Evolutionary conservation across 2,888 invertebrate species (phyloP).

Genomic region (Byasa hedistus): DNA sequence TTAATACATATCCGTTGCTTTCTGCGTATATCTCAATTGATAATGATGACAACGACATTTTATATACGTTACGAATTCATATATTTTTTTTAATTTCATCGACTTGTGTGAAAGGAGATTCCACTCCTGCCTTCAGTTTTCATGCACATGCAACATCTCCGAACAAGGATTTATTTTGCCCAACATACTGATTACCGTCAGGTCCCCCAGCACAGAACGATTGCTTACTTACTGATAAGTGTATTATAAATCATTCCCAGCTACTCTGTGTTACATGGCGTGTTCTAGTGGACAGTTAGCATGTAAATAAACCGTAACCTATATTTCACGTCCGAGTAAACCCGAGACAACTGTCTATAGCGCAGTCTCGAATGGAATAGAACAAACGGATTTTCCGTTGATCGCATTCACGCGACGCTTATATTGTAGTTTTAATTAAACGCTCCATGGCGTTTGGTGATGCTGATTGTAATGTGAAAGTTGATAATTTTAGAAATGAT

Average conservation of each 20-base stretch:
- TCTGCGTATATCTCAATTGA: too few species aligned
- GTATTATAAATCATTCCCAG: not conserved
- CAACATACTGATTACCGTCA: too few species aligned
- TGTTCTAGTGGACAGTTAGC: not conserved
- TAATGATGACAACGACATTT: too few species aligned
- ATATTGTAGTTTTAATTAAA: slow-evolving; percentile 7
- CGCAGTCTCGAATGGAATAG: not conserved
- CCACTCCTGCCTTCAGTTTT: too few species aligned
- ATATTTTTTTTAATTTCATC: too few species aligned
- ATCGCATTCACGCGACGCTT: slow-evolving; percentile 21
- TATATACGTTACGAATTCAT: too few species aligned
- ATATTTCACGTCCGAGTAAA: slow-evolving; percentile 21
- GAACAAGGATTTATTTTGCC: too few species aligned
- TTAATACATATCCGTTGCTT: too few species aligned
- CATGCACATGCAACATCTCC: too few species aligned
- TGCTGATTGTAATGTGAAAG: slow-evolving; percentile 5
- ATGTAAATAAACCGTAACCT: slow-evolving; percentile 17
- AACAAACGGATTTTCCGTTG: slow-evolving; percentile 21
- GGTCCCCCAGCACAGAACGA: too few species aligned
- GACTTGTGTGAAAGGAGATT: too few species aligned
- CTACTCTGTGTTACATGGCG: slow-evolving; percentile 2
- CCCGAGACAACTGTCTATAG: slow-evolving; percentile 1
- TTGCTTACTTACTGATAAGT: too few species aligned
- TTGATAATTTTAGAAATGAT: not conserved
- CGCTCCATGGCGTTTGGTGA: not conserved